A percentile compares a stretch with the other conserved stretches of the same genome.
Evolutionary conservation across 2,113 vertebrate genomes (phyloP).

Genomic region (Paramisgurnus dabryanus): DNA sequence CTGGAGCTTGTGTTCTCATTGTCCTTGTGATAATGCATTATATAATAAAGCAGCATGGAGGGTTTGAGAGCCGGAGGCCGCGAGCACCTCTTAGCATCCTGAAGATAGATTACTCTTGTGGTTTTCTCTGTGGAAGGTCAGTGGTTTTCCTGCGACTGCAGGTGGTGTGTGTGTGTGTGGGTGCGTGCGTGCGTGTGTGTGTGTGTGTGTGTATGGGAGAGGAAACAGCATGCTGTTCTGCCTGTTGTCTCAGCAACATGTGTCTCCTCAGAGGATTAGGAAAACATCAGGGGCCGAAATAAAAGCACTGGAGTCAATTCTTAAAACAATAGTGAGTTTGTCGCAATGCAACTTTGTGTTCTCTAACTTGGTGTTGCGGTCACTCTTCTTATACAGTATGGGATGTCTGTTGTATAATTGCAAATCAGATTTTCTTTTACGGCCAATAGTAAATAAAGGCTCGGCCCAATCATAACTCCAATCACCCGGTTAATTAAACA

Average conservation of each 20-base stretch:
- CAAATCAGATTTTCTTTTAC: too few relatives aligned
- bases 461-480: too few relatives aligned
- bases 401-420: too few relatives aligned
- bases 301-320: not conserved
- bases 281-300: not conserved
- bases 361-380: not conserved
- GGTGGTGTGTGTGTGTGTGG: too few relatives aligned
- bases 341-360: not conserved
- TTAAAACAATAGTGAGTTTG: not conserved
- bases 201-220: not conserved
- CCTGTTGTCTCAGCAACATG: conserved; percentile 42
- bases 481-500: too few relatives aligned
- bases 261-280: conserved; percentile 18
- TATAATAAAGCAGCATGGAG: not conserved
- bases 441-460: not conserved
- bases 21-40: conserved; percentile 12
- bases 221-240: not conserved
- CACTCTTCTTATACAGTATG: too few relatives aligned
- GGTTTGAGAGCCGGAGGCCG: not conserved
- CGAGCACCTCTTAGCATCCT: not conserved
- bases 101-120: conserved; percentile 31
- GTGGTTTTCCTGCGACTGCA: conserved; percentile 27
- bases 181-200: not conserved
- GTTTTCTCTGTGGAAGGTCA: conserved; percentile 34
- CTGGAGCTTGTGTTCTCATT: not conserved